Base-by-base conservation (phyloP, 2,888 invertebrate species). In the Drosophila mercatorum region DNA sequence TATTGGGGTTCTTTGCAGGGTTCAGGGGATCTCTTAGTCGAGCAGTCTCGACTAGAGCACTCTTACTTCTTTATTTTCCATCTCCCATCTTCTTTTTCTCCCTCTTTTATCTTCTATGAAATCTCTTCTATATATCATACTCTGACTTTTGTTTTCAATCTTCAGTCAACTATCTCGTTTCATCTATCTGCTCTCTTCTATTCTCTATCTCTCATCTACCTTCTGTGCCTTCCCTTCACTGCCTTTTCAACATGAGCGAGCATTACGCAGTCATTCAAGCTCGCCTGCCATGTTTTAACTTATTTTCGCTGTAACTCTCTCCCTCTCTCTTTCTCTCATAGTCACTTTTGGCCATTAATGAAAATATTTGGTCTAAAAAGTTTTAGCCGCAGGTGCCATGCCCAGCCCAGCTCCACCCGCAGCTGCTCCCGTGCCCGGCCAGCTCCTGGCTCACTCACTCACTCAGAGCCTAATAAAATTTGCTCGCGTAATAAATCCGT, bases 401-500 rank as follows among this genome's bases (percentile, higher is more conserved):
- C 78, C 80, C 72, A 76, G 70, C 66, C 63, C 8, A 12, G 40
- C 53, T 34, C 10, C 34, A 40, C 10, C 52, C 17, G 22, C 14
- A 8, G 5, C 22, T 0, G 2, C 22, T 40, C 26, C 40, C 8
- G 4, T 14, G 26, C 2, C 36, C 2, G 7, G 10, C 1, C 14
- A 11, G 2, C 44, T 2, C 1, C 44, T 26, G 28, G 6, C 47
- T 3, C 47, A 40, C 46, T 3, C 14, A 10, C 61, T 63, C 57
- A 43, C 43, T 31, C 72, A 60, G 55, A 70, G 68, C 56, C 72
- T 79, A 78, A 89, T 83, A 76, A 78, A 89, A 84, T 80, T 74
- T 70, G 63, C 81, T 72, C 67, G 75, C 76, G 79, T 81, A 81
- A 88, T 83, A 90, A 86, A 90, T 90, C 79, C 87, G 86, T 76